Base-by-base conservation (phyloP, 2,888 invertebrate genomes). In the Limenitis camilla region DNA sequence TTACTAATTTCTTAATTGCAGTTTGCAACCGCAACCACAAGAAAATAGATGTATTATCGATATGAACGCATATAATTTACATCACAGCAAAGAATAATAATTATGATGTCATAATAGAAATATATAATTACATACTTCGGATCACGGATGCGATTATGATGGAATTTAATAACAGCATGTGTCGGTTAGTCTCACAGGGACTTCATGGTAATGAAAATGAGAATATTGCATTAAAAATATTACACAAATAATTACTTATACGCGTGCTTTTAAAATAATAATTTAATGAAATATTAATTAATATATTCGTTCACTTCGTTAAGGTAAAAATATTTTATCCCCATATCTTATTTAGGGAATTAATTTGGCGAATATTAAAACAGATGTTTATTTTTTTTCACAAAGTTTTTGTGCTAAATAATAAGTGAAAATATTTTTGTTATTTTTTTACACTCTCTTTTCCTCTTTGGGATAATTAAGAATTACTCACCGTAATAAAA, bases 21-120 rank as follows among this genome's bases (percentile, higher is more conserved):
- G 30, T 45, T 32, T 43, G 45, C 36, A 29, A 45, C 45, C 45
- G 45, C 45, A 45, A 30, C 36, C 45, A 45, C 45, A 45, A 28
- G 10, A 35, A 35, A 35, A 45, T 29, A 36, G 27, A 28, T 27
- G 11, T 9, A 19, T 28, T 36, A 36, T 29, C 36, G 29, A 36
- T 30, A n/a, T 7, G 8, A 28, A 44, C 35, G 28, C 29, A 29
- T 8, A 29, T 29, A 35, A 5, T 36, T 11, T 2, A 19, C 19
- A 19, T 35, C 10, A 10, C 28, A 35, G 45, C 11, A 31, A 11
- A 10, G 8, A 11, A 36, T 36, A 8, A 45, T 29, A 10, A 44
- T 44, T 35, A 33, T 28, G 35, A 45, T 11, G 36, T 45, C 35
- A 29, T 36, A 45, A 30, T 27, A 30, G n/a, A 40, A 27, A 28